Percentiles rank a stretch among this genome's conserved stretches.
These are phyloP conservation scores for Bolinopsis microptera DNA, from an alignment of 37 sponge, comb jelly and placozoan genomes.

Conservation along the genomic window DNA sequence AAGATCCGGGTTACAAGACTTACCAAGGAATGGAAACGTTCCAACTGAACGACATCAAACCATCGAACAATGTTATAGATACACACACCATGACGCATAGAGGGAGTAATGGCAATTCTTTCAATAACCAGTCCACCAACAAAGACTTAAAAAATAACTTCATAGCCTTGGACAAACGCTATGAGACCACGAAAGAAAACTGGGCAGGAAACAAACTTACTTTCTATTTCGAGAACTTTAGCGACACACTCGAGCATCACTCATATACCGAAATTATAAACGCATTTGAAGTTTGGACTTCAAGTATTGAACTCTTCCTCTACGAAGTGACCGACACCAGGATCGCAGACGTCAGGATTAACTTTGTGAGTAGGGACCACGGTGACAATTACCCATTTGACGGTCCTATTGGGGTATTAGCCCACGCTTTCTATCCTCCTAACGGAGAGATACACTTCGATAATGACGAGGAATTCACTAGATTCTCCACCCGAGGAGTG, in stretches of 20 bases:
- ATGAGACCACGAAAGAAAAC: neutral
- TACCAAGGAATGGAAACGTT: neutral
- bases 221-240: constrained; percentile 30
- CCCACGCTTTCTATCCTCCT: constrained; percentile 48
- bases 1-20: neutral
- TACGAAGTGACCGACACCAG: constrained; percentile 2
- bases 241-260: neutral
- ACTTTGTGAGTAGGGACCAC: constrained; percentile 13
- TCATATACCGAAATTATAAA: neutral
- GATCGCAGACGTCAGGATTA: constrained; percentile 37
- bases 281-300: constrained; percentile 23
- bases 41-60: neutral
- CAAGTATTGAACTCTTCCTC: neutral
- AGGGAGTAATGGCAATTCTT: too few relatives aligned
- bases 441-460: constrained; percentile 40
- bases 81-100: neutral
- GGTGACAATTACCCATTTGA: constrained; percentile 61
- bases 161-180: neutral
- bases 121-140: too few relatives aligned
- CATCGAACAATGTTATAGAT: neutral
- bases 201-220: neutral
- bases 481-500: neutral
- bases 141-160: neutral
- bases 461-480: constrained; percentile 52
- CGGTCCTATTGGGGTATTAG: constrained; percentile 42